Base-by-base conservation (phyloP, 2,113 vertebrate genomes). In the Tretioscincus oriximinensis region DNA sequence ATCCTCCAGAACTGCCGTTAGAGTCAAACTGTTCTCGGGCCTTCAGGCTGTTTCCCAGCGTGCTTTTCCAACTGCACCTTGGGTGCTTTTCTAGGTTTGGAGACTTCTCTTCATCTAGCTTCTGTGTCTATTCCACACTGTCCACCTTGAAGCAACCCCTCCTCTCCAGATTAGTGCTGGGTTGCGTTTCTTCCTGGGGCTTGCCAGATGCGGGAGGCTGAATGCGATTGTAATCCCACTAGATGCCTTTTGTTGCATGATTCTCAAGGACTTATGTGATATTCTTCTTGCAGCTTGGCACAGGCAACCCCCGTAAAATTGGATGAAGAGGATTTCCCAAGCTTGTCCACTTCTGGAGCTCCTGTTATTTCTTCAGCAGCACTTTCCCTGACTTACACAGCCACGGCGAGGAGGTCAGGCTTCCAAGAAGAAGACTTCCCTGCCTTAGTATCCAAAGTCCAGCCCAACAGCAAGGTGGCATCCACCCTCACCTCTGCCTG, bases 371-470 rank as follows among this genome's bases (percentile, higher is more conserved):
- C 89, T 69, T 45, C 93, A 0, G 51, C 91, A 9, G 91, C 92
- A 20, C 87, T 97, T 93, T 92, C 95, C 1, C 90, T 97, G 47
- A 93, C 92, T 0, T 99, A 98, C 68, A 92, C 96, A 0, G 89
- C 90, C 0, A 95, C 96, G 0, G 72, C 95, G 2, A 95, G 88
- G 83, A 97, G 91, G 86, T 84, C 87, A 0, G 93, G 97, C 47
- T 99, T 99, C 88, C 98, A 98, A 6, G 98, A 99, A 65, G 98
- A 99, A 61, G 98, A 99, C 88, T 99, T 99, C 81, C 98, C 98
- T 0, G 98, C 98, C 16, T 92, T 99, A 2, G 97, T 99, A 70
- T 96, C 98, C 81, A 98, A 94, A 64, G 92, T 95, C 24, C 96
- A 87, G 66, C 95, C 94, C 12, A 87, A 83, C 84, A 85, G 83